Base-by-base conservation (phyloP, 2,888 invertebrate species). In the Spilosoma lubricipeda region DNA sequence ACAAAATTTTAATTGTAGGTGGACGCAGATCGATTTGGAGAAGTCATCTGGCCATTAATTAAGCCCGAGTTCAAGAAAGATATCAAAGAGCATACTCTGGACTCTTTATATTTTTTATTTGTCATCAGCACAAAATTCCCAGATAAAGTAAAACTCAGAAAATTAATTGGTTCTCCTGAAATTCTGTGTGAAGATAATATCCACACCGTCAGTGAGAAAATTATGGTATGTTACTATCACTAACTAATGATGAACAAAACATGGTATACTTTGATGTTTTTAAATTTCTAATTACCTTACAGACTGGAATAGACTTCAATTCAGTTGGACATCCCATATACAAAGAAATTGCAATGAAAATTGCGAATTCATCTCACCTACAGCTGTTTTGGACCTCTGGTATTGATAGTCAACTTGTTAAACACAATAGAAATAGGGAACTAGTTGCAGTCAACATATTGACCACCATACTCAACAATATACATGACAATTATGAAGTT, bases 271-370 rank as follows among this genome's bases (percentile, higher is more conserved):
- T 27, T 59, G 27, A 15, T 30, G 15, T 27, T 30, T 27, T 59
- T 42, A 15, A 15, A 13, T 23, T n/a, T 23, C 42, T 13, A 42
- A 39, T 67, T 73, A 5, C 65, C 84, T 95, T 96, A 76, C 90
- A 97, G 97, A 93, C 96, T 80, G 96, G 97, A 70, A 96, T 97
- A 68, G 96, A 96, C 87, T 94, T 96, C 80, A 93, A 95, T 80
- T 95, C 96, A 42, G 90, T 96, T 30, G 94, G 95, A 75, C 97
- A 98, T 90, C 97, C 98, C 36, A 94, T 97, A 66, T 97, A 97
- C 89, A 96, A 97, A 82, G 90, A 96, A 80, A 96, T 97, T 82
- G 96, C 96, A 45, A 91, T 92, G 70, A 93, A 95, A 81, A 90
- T 97, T 69, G 95, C 96, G 0, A 92, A 93, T 73, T 96, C 96